Percentiles rank a stretch among this genome's conserved stretches.
phyloP scores from a whole-genome alignment of 2,797 vertebrate genomes.

The Phaenicophaeus curvirostris region DNA sequence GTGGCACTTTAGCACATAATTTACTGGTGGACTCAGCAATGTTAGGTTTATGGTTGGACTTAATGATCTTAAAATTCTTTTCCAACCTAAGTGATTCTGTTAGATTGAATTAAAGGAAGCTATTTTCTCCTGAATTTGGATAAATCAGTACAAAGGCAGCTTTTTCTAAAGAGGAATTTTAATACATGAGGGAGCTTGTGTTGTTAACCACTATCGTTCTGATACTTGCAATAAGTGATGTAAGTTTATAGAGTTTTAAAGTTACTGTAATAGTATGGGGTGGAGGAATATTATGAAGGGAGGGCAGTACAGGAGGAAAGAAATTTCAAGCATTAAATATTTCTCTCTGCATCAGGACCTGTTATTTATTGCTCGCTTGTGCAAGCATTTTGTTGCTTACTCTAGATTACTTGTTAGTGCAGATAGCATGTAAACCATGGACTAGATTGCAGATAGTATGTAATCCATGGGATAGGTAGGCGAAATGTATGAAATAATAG shows the following conservation, averaged over 20 bases:
- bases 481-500: neutral
- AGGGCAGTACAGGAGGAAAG: neutral
- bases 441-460: neutral
- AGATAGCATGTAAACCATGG: neutral
- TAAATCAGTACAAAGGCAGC: neutral
- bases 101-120: neutral
- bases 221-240: fast-evolving
- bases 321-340: neutral
- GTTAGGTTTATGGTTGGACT: too few species aligned
- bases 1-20: too few species aligned
- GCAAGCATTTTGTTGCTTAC: neutral
- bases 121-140: neutral
- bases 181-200: fast-evolving
- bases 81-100: too few species aligned
- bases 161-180: neutral
- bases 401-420: neutral
- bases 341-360: neutral
- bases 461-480: neutral
- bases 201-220: neutral
- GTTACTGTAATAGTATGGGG: neutral
- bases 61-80: too few species aligned
- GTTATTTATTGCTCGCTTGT: neutral
- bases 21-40: too few species aligned
- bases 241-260: neutral
- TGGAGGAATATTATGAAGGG: neutral